Percentiles rank a stretch among this genome's conserved stretches.
phyloP scores from a whole-genome alignment of 2,797 vertebrate species.

The Pangasius sanitwongsei region DNA sequence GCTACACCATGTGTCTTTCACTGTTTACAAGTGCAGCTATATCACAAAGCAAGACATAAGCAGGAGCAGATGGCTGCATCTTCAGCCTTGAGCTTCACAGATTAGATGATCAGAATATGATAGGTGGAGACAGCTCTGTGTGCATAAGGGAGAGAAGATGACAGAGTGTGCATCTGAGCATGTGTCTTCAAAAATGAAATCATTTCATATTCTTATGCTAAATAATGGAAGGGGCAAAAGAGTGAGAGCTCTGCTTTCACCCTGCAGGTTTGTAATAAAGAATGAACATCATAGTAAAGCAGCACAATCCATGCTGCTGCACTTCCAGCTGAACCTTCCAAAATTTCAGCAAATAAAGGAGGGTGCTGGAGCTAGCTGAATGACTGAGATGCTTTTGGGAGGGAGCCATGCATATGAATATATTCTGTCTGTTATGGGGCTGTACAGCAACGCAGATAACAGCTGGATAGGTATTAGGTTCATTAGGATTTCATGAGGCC shows the following conservation, averaged over 20 bases:
- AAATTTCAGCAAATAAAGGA: constrained; percentile 33
- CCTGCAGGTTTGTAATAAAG: constrained; percentile 53
- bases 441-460: not conserved
- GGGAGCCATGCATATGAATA: constrained; percentile 10
- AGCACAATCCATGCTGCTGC: constrained; percentile 29
- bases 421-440: not conserved
- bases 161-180: constrained; percentile 12
- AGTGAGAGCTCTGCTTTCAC: constrained; percentile 23
- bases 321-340: constrained; percentile 4
- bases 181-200: constrained; percentile 15
- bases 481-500: not conserved
- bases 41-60: constrained; percentile 15
- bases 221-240: constrained; percentile 24
- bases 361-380: not conserved
- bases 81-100: constrained; percentile 19
- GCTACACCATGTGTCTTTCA: constrained; percentile 1
- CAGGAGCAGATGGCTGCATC: constrained; percentile 16
- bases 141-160: constrained; percentile 16
- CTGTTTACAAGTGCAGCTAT: constrained; percentile 12
- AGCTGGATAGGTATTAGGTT: not conserved
- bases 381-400: not conserved
- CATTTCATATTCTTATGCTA: constrained; percentile 24
- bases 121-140: constrained; percentile 16
- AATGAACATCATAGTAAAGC: constrained; percentile 39
- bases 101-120: constrained; percentile 29